Evolutionary conservation across 2,888 invertebrate species (phyloP).

Genomic region (Trisateles emortualis): DNA sequence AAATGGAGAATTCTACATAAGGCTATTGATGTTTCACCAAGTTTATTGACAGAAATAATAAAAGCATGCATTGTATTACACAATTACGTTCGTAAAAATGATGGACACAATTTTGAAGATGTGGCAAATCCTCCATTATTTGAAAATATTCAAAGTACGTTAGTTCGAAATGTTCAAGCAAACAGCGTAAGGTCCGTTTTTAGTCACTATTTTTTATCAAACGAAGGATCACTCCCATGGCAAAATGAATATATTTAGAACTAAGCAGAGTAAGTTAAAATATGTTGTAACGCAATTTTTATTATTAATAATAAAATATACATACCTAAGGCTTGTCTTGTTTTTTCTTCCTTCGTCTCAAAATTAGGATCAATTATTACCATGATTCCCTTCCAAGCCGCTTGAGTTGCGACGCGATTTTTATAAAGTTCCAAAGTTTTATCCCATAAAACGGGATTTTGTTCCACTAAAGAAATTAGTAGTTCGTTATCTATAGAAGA

Average conservation of each 20-base stretch:
- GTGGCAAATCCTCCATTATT: conserved; percentile 42
- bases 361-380: conserved; percentile 34
- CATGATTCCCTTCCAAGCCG: conserved; percentile 30
- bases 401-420: conserved; percentile 36
- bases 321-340: conserved; percentile 35
- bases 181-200: conserved; percentile 41
- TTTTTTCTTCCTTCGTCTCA: conserved; percentile 34
- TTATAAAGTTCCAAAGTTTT: conserved; percentile 32
- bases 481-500: conserved; percentile 39
- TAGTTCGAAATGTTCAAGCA: conserved; percentile 43
- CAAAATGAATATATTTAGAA: conserved; percentile 42
- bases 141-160: conserved; percentile 44
- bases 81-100: conserved; percentile 42
- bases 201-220: conserved; percentile 45
- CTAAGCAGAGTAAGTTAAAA: conserved; percentile 28
- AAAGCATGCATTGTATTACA: conserved; percentile 33
- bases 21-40: conserved; percentile 39
- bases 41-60: conserved; percentile 30
- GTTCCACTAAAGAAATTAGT: conserved; percentile 40
- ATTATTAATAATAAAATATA: conserved; percentile 34
- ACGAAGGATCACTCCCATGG: conserved; percentile 41
- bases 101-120: conserved; percentile 45
- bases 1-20: conserved; percentile 42
- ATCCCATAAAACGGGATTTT: conserved; percentile 32
- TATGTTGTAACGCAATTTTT: conserved; percentile 7